Base-by-base conservation (phyloP, 1,140 invertebrate species). In the Dryas iulia region DNA sequence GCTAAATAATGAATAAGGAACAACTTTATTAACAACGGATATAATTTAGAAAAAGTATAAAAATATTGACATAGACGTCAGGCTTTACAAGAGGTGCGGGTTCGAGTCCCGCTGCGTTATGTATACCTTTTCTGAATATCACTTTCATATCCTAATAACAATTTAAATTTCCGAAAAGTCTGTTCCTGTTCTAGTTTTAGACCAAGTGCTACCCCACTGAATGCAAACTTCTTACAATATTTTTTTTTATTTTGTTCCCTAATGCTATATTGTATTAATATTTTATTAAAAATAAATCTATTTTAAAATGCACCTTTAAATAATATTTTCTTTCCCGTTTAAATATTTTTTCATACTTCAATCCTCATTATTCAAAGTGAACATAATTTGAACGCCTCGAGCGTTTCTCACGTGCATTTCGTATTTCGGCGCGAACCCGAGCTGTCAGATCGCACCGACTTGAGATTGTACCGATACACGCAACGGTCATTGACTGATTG, bases 391-490 rank as follows among this genome's bases (percentile, higher is more conserved):
- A 35, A 59, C 26, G 67, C 76, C 72, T 64, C 74, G 64, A 71
- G 81, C 78, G 70, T 59, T 76, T 86, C 82, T 80, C 84, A 83
- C 84, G 78, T 78, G 75, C 66, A 73, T 77, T 86, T 84, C 71
- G 71, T 77, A 79, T 78, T 83, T 77, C 73, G 81, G 77, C 78
- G 79, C 77, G 79, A 82, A 82, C 56, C 59, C 54, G 71, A 68
- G 35, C 56, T 75, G 70, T 78, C 74, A 71, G 68, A 63, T 71
- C 66, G 30, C 66, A 65, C 73, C 59, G 52, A 24, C 53, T 63
- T 59, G 65, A 47, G 39, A 47, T 47, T 64, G 67, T 62, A 70
- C 59, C 35, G 26, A 66, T 65, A 62, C 68, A 76, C 58, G 69
- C 69, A 72, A 57, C 71, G 64, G 70, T 57, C 58, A 64, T 67